Conservation (phyloP, 2,113 vertebrate genomes). For the Dolichallabes microphthalmus region DNA sequence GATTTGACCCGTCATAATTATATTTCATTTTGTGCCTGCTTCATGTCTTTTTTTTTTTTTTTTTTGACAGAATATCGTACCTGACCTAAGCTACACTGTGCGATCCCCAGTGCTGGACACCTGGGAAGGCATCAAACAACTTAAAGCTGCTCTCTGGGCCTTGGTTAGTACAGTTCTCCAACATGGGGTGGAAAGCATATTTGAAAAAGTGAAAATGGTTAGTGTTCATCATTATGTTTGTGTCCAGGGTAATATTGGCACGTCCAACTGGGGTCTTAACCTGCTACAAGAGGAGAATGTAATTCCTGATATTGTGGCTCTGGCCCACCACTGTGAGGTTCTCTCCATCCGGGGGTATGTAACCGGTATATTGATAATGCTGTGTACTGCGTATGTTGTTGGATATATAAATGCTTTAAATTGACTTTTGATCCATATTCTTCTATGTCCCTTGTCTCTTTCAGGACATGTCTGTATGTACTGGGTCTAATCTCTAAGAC, state of each 20-base stretch:
- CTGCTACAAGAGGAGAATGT: conserved; percentile 97
- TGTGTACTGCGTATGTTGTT: background rate
- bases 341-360: conserved; percentile 92
- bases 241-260: conserved; percentile 92
- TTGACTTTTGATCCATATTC: background rate
- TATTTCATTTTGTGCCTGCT: background rate
- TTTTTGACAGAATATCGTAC: conserved; percentile 82
- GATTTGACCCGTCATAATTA: background rate
- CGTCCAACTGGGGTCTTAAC: conserved; percentile 98
- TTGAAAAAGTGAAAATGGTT: background rate
- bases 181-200: too few relatives aligned
- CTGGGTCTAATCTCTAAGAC: conserved; percentile 95
- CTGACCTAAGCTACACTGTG: conserved; percentile 92
- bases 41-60: conserved; percentile 18
- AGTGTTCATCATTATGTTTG: conserved; percentile 23
- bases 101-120: conserved; percentile 94
- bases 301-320: conserved; percentile 88
- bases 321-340: conserved; percentile 94
- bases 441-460: background rate
- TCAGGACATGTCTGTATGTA: conserved; percentile 91
- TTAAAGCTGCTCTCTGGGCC: conserved; percentile 97
- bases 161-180: conserved; percentile 76
- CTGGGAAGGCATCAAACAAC: conserved; percentile 97
- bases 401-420: background rate
- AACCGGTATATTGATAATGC: background rate